Evolutionary conservation across 2,113 vertebrate species (phyloP).

Genomic region (Pao palembangensis): DNA sequence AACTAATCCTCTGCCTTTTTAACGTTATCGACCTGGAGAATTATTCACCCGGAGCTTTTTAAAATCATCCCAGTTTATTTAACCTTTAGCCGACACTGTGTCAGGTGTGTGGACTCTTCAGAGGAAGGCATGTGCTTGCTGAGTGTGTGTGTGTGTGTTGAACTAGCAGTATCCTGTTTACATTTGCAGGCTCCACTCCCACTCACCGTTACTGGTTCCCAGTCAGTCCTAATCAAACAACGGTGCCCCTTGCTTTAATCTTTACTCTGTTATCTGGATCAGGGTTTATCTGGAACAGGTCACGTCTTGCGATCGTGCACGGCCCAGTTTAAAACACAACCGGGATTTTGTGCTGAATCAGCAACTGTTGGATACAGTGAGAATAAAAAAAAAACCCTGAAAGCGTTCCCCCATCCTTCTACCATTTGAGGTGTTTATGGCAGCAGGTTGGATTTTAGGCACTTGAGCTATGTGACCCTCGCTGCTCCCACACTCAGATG

Average conservation of each 20-base stretch:
- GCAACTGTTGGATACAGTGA: slow-evolving; percentile 31
- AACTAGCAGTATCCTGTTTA: slow-evolving; percentile 53
- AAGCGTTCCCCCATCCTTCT: slow-evolving; percentile 9
- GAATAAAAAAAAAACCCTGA: slow-evolving; percentile 20
- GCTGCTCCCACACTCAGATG: not conserved
- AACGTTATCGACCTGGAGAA: slow-evolving; percentile 43
- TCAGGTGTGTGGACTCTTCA: slow-evolving; percentile 49
- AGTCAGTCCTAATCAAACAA: slow-evolving; percentile 7
- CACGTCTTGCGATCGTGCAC: not conserved
- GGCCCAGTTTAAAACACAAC: slow-evolving; percentile 21
- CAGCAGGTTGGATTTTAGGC: slow-evolving; percentile 40
- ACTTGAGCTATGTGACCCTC: slow-evolving; percentile 27
- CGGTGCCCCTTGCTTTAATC: not conserved
- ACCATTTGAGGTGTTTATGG: slow-evolving; percentile 48
- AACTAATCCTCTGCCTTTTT: slow-evolving; percentile 4
- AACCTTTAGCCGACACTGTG: slow-evolving; percentile 11
- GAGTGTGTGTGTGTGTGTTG: slow-evolving; percentile 38
- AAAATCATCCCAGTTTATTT: slow-evolving; percentile 37
- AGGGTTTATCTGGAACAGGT: slow-evolving; percentile 2
- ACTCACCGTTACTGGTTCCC: slow-evolving; percentile 3
- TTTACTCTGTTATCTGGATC: slow-evolving; percentile 2
- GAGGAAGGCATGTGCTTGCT: slow-evolving; percentile 52
- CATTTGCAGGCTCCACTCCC: slow-evolving; percentile 22
- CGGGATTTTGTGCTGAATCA: slow-evolving; percentile 40
- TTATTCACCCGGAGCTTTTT: slow-evolving; percentile 50